A percentile compares a stretch with the other conserved stretches of the same genome.
These are phyloP conservation scores for Cotesia typhae DNA, from an alignment of 1,140 invertebrate genomes.

Conservation along the genomic window DNA sequence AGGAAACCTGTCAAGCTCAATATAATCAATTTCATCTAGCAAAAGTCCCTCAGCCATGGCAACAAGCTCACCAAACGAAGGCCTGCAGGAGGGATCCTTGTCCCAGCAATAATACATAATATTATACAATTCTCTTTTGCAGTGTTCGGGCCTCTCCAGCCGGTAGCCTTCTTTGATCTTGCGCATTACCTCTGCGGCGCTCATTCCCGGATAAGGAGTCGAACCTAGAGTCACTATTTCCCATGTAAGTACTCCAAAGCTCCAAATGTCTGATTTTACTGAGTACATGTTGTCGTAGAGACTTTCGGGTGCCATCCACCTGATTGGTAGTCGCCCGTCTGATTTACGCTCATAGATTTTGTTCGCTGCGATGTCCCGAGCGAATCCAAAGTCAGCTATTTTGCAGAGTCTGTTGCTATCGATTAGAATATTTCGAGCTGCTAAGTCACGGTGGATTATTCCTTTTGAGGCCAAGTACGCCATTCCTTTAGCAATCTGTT, in stretches of 20 bases:
- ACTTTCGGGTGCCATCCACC: constrained; percentile 96
- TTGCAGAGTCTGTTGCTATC: constrained; percentile 89
- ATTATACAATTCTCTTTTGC: constrained; percentile 87
- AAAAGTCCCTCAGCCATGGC: constrained; percentile 81
- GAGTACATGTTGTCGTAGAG: constrained; percentile 92
- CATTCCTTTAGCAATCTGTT: constrained; percentile 86
- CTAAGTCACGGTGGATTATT: constrained; percentile 91
- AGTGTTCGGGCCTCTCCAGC: constrained; percentile 89
- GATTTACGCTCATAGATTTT: constrained; percentile 93
- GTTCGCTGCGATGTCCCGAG: constrained; percentile 80
- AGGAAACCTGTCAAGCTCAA: constrained; percentile 90
- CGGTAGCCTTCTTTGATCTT: constrained; percentile 78
- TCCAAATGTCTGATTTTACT: constrained; percentile 92
- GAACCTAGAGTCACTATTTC: constrained; percentile 92
- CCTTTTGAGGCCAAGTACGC: constrained; percentile 89
- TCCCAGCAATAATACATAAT: constrained; percentile 96
- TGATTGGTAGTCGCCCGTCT: constrained; percentile 76
- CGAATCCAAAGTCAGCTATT: constrained; percentile 94
- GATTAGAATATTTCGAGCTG: constrained; percentile 89
- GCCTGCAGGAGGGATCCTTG: constrained; percentile 78
- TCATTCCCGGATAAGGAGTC: constrained; percentile 88
- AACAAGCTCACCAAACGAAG: constrained; percentile 82
- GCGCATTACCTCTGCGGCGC: constrained; percentile 78
- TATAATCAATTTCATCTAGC: constrained; percentile 90
- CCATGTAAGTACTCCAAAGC: constrained; percentile 92